Evolutionary conservation across 2,797 vertebrate genomes (phyloP).

Genomic region (Taeniopygia guttata): DNA sequence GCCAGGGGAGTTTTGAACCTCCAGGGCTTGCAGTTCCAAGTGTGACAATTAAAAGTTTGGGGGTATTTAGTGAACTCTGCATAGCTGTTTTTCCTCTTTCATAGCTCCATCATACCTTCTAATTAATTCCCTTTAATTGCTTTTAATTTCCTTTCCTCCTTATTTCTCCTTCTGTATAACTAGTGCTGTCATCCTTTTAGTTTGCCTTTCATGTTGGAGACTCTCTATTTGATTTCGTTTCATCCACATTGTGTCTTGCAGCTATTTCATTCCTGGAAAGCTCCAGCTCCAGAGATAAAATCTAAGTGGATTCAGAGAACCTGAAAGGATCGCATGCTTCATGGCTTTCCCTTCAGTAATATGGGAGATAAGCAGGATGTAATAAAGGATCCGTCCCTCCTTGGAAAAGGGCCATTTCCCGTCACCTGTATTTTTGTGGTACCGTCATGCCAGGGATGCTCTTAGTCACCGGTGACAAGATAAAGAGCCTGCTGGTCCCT

Average conservation of each 20-base stretch:
- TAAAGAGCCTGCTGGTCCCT: neutral
- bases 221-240: slow-evolving; percentile 40
- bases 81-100: slow-evolving; percentile 58
- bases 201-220: slow-evolving; percentile 63
- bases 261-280: slow-evolving; percentile 63
- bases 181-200: slow-evolving; percentile 48
- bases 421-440: slow-evolving; percentile 4
- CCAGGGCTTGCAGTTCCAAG: slow-evolving; percentile 45
- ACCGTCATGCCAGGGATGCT: neutral
- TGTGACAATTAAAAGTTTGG: slow-evolving; percentile 63
- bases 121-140: slow-evolving; percentile 67
- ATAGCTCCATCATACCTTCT: slow-evolving; percentile 47
- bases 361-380: neutral
- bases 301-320: slow-evolving; percentile 52
- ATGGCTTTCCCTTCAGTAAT: slow-evolving; percentile 7
- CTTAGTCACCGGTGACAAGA: slow-evolving; percentile 8
- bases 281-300: slow-evolving; percentile 35
- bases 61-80: slow-evolving; percentile 53
- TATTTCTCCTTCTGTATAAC: slow-evolving; percentile 45
- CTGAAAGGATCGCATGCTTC: slow-evolving; percentile 49
- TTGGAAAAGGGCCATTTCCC: slow-evolving; percentile 44
- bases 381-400: slow-evolving; percentile 3
- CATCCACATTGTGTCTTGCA: slow-evolving; percentile 57
- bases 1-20: slow-evolving; percentile 45
- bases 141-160: slow-evolving; percentile 61